Evolutionary conservation across 1,140 invertebrate genomes (phyloP).

Genomic region (Brachionus paranguensis): DNA sequence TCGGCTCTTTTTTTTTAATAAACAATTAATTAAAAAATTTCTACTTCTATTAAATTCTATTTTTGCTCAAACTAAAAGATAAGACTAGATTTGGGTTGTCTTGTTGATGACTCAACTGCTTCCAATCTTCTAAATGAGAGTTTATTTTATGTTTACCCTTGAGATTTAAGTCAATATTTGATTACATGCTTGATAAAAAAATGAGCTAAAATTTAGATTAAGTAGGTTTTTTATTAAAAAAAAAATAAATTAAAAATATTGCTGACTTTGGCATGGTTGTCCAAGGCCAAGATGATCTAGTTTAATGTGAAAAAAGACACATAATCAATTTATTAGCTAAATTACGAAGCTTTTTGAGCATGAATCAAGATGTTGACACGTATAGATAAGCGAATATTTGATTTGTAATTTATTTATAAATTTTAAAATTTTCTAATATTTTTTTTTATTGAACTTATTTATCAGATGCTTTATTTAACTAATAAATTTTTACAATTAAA

Average conservation of each 20-base stretch:
- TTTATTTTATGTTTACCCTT: neutral
- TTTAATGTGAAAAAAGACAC: neutral
- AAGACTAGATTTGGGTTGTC: neutral
- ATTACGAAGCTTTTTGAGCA: neutral
- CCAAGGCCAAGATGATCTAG: neutral
- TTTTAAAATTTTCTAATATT: neutral
- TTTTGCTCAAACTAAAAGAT: neutral
- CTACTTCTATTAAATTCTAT: neutral
- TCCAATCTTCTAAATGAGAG: neutral
- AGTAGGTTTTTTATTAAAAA: neutral
- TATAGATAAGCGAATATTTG: neutral
- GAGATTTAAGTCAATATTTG: neutral
- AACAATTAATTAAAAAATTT: neutral
- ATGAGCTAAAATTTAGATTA: neutral
- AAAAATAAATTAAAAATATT: neutral
- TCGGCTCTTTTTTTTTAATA: neutral
- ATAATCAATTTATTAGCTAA: neutral
- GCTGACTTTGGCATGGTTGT: neutral
- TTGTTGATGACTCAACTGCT: neutral
- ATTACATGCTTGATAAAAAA: neutral
- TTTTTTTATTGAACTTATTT: neutral
- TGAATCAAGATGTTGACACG: neutral
- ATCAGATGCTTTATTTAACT: neutral
- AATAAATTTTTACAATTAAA: neutral
- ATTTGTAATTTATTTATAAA: neutral